Percentiles rank a stretch among this genome's conserved stretches.
Conservation (phyloP, 1,140 invertebrate genomes). For the Andricus grossulariae region DNA sequence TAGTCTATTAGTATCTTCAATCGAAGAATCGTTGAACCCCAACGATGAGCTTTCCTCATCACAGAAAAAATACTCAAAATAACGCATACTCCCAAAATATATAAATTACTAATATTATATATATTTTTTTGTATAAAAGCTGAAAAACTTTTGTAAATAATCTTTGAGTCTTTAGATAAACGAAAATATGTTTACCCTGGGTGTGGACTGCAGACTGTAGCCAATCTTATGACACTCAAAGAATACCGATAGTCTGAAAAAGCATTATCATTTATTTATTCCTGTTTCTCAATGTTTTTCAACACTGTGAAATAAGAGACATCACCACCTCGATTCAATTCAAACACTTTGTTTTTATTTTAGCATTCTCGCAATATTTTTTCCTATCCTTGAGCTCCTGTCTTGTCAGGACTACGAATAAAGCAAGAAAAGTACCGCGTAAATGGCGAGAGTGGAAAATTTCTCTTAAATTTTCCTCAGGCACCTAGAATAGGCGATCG, state of each 20-base stretch:
- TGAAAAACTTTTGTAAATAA: too few relatives aligned
- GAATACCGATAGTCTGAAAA: neutral
- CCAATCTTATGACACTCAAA: neutral
- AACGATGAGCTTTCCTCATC: too few relatives aligned
- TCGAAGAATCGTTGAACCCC: neutral
- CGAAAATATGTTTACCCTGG: too few relatives aligned
- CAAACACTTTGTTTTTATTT: neutral
- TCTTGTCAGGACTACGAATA: neutral
- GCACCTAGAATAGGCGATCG: too few relatives aligned
- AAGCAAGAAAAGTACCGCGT: neutral
- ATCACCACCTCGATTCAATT: neutral
- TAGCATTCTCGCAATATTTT: neutral
- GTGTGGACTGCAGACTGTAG: neutral
- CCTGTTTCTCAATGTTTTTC: neutral
- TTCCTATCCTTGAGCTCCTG: neutral
- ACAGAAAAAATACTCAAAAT: too few relatives aligned
- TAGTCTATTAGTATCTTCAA: neutral
- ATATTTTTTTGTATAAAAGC: too few relatives aligned
- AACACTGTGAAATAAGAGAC: neutral
- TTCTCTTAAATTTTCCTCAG: too few relatives aligned
- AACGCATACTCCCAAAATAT: too few relatives aligned
- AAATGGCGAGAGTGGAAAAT: neutral
- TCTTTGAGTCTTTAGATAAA: too few relatives aligned
- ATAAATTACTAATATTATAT: too few relatives aligned
- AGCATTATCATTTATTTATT: conserved; percentile 1